Base-by-base conservation (phyloP, 2,797 vertebrate genomes). In the Poeciliopsis gracilis region DNA sequence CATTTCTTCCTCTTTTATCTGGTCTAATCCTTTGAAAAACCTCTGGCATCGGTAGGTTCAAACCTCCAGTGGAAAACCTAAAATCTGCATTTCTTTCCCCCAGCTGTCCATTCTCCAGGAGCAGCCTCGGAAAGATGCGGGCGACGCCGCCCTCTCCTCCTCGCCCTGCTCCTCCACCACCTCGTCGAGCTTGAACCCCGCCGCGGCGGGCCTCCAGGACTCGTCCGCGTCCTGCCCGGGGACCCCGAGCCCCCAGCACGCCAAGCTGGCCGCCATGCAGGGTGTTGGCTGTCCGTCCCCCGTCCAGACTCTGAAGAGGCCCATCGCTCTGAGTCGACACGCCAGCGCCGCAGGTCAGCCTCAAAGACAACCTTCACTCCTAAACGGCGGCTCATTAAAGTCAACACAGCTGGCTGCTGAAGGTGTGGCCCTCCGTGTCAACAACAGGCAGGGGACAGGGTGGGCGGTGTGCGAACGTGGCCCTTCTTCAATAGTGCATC, bases 241-340 rank as follows among this genome's bases (percentile, higher is more conserved):
- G 1, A 95, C 94, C 46, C 95, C 87, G 0, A 91, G 1, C 3
- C 0, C 76, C 57, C 92, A 83, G 67, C 94, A 95, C n/a, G 75
- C 82, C 82, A 96, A 94, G 93, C 87, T 93, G 93, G 86, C 75
- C 46, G 63, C 49, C 0, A 59, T 92, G 83, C 91, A 92, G 0
- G 94, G 86, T 1, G 75, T 93, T 72, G 91, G 89, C 77, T 90
- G 89, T 23, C 89, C 95, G 0, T 95, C 97, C 2, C n/a, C 96
- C 0, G 91, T 90, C 38, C 89, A 93, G 72, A 98, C 97, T 0
- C 93, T 99, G 80, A 98, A 96, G 90, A 96, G 97, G 0, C 98
- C 98, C 33, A 97, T 97, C 4, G 95, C 96, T 33, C 95, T 99
- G 82, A 98, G 97, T 92, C 96, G 98, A 38, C 97, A 99, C 2